Base-by-base conservation (phyloP, 2,888 invertebrate genomes). In the Cheilosia vernalis region DNA sequence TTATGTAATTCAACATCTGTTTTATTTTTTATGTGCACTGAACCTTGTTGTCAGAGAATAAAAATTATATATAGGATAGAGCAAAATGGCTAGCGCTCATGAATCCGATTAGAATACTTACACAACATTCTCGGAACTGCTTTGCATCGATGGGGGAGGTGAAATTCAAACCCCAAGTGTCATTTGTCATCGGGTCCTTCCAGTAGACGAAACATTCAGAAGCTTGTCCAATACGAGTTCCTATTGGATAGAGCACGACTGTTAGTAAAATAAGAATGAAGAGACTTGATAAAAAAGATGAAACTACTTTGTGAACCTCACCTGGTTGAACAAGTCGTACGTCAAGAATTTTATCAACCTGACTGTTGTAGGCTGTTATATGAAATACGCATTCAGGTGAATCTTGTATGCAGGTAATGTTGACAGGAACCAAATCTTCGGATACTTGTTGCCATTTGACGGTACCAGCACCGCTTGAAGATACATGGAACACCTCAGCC, bases 131-230 rank as follows among this genome's bases (percentile, higher is more conserved):
- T 92, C 97, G 94, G 93, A 99, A 99, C 92, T 98, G 97, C 93
- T 98, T 97, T 88, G 99, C 99, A 93, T 99, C 99, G 89, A 98
- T 97, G 86, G 98, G 97, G 76, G 98, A 98, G 70, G 98, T 98
- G 92, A 99, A 99, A 93, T 99, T 99, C 88, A 99, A 94, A 83
- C 99, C 99, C 99, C 99, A 99, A 53, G 99, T 99, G 92, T 98
- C 98, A 92, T 97, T 97, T 89, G 97, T 97, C 96, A 97, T 97
- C 61, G 98, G 96, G 93, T 99, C 99, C 92, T 98, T 98, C 99
- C 99, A 99, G 93, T 99, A 99, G 78, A 99, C 97, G 93, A 99
- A 99, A 93, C 99, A 98, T 94, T 99, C 99, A 47, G 98, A 98
- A 51, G 98, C 98, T 93, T 98, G 98, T 24, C 98, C 98, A 91